phyloP scores from a whole-genome alignment of 53 echinoderm and acorn worm species.

The Holothuria leucospilota region DNA sequence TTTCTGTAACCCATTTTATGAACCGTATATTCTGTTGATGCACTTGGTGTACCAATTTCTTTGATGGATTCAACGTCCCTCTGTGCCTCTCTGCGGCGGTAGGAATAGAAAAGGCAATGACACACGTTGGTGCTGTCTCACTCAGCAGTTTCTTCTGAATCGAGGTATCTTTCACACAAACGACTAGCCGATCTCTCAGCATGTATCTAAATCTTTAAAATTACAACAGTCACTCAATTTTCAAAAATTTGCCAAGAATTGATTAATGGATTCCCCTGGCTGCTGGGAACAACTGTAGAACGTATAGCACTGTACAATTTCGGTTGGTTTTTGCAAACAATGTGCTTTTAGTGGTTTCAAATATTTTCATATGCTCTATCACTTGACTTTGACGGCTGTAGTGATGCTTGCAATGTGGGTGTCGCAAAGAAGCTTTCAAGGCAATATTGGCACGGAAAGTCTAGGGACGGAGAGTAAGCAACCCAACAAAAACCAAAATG shows the following conservation, averaged over 20 bases:
- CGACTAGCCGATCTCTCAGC: slow-evolving; percentile 52
- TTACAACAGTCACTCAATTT: slow-evolving; percentile 47
- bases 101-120: slow-evolving; percentile 42
- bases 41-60: background rate
- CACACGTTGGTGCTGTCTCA: slow-evolving; percentile 35
- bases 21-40: background rate
- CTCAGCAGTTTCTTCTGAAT: slow-evolving; percentile 59
- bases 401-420: too few relatives aligned
- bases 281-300: background rate
- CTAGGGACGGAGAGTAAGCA: too few relatives aligned
- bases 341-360: background rate
- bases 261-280: background rate
- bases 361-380: background rate
- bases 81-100: slow-evolving; percentile 57
- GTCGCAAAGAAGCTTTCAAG: too few relatives aligned
- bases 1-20: background rate
- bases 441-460: too few relatives aligned
- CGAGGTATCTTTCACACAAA: slow-evolving; percentile 14
- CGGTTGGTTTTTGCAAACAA: slow-evolving; percentile 30
- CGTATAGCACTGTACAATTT: slow-evolving; percentile 42
- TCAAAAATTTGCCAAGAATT: slow-evolving; percentile 3
- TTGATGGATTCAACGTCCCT: too few relatives aligned
- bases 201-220: slow-evolving; percentile 58
- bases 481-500: too few relatives aligned
- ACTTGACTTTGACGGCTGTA: background rate